Evolutionary conservation across 2,888 invertebrate genomes (phyloP).

Genomic region (Celastrina argiolus): DNA sequence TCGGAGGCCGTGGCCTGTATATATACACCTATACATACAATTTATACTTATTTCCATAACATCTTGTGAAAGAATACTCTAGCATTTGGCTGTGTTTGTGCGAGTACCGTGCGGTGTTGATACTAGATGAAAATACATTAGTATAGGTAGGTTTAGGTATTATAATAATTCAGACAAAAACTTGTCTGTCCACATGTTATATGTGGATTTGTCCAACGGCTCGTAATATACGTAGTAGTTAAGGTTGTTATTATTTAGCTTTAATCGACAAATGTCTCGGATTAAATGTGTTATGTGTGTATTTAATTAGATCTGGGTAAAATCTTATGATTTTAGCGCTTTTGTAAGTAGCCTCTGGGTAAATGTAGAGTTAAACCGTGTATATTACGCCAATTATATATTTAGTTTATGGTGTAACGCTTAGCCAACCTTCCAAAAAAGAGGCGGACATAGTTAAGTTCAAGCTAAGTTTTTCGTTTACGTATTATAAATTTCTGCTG

Average conservation of each 20-base stretch:
- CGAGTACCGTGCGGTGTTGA: neutral
- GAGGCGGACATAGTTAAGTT: no score
- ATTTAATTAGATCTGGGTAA: no score
- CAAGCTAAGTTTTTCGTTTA: no score
- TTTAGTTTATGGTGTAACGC: no score
- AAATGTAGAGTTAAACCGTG: neutral
- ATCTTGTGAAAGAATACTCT: neutral
- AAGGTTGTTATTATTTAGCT: neutral
- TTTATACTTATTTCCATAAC: neutral
- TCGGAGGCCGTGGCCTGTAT: constrained; percentile 26
- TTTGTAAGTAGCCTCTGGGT: neutral
- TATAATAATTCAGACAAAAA: neutral
- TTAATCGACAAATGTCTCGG: no score
- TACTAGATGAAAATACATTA: neutral
- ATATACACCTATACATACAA: constrained; percentile 25
- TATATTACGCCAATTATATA: neutral
- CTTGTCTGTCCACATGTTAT: neutral
- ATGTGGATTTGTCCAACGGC: neutral
- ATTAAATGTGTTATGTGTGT: no score
- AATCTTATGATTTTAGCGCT: neutral
- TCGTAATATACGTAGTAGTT: neutral
- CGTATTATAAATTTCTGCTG: no score
- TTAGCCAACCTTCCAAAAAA: no score
- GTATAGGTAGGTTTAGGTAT: neutral
- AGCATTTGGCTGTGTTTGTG: neutral